Base-by-base conservation (phyloP, 2,888 invertebrate species). In the Lordiphosa andalusiaca region DNA sequence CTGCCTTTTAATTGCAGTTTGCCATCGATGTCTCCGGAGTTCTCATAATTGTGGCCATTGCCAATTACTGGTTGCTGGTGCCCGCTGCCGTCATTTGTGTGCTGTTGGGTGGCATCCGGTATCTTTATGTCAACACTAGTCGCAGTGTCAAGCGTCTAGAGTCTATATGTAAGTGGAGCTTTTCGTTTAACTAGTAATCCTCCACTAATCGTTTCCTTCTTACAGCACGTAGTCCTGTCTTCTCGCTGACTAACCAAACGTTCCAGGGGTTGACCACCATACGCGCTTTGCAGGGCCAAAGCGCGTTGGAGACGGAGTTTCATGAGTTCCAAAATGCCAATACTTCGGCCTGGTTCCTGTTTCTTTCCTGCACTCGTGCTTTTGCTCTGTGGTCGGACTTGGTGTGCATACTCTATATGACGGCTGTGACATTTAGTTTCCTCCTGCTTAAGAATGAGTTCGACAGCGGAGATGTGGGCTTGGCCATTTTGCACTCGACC, bases 381-480 rank as follows among this genome's bases (percentile, higher is more conserved):
- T 97, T 99, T 86, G 98, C 97, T 0, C 93, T 97, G 74, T 96
- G 96, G 93, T 91, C 98, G 73, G 99, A 99, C 88, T 90, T 96
- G 61, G 92, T 98, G 47, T 98, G 98, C 84, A 93, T 96, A 0
- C 71, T 95, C 2, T 98, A 97, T 89, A 95, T 98, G 64, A 92
- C 93, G 0, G 89, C 95, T 38, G 97, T 98, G 0, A 95, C 96
- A 0, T 92, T 96, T 78, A 95, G 95, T 81, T 96, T 97, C 87
- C 92, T 98, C 23, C 87, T 95, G 1, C 89, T 94, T 16, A 91
- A 73, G 25, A 71, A 78, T 4, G 68, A 85, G 12, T 88, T 87
- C 37, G 74, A 80, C 21, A 89, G 93, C 12, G 94, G 94, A 0
- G 92, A 92, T 67, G 94, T 94, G 0, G 94, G 94, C 0, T 81